Evolutionary conservation across 2,797 vertebrate genomes (phyloP), one percentile per base, ranked within the genome.

Genomic region (Atherinosoma microstoma): DNA sequence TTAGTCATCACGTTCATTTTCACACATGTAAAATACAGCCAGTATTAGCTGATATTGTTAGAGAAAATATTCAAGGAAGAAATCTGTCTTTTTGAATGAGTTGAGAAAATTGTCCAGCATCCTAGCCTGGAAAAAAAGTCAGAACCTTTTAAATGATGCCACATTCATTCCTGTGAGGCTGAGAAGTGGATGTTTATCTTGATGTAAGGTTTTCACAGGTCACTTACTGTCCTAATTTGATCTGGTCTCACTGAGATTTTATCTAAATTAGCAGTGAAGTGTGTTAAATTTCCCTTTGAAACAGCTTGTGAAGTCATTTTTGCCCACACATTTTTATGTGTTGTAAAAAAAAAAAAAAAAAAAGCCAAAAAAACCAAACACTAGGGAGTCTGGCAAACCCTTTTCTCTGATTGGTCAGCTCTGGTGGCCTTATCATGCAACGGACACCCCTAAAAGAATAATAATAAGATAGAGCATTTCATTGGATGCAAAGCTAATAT

Each of bases 1-100:
- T 80, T 64, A 78, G 58, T 82, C 76, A 59, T 82, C 67, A 20
- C 42, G 63, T 64, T 85, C 29, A 13, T 58, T 73, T 73, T 76
- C 62, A 69, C 79, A 78, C 73, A 40, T 68, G 45, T 38, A 57
- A 72, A 66, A 73, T 5, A 11, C 42, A 29, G 70, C 59, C 72
- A 56, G 38, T 10, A 9, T 30, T 30, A 75, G 47, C 38, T 15
- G 47, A 58, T 11, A 11, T 13, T 8, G n/a, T 34, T 38, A 34
- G 42, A 38, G 54, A 27, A 76, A 79, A 40, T 38, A 34, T 35
- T 59, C 8, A 56, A n/a, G 38, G 49, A 34, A 18, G 45, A 47
- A 73, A 58, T 62, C n/a, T 60, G 11, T 51, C 22, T 49, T 60
- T 73, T 49, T 60, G 60, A 60, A 64, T 56, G 66, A 35, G n/a